Percentiles rank a stretch among this genome's conserved stretches.
Conservation (phyloP, 1,140 invertebrate genomes). For the Drosophila kurseongensis region DNA sequence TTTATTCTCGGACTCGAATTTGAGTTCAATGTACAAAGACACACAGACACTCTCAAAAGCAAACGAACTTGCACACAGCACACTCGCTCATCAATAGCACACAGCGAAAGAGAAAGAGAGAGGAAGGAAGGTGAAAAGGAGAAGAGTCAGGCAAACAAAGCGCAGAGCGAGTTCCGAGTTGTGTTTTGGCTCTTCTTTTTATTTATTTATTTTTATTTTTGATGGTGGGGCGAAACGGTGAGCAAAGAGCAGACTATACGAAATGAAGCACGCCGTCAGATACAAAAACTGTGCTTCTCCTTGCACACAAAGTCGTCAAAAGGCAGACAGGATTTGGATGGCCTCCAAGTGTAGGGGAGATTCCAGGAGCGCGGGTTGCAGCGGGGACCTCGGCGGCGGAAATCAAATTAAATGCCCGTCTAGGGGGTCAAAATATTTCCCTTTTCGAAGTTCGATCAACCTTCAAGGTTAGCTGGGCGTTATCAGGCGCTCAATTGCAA, state of each 20-base stretch:
- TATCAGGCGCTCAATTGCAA: conserved; percentile 15
- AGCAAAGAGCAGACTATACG: conserved; percentile 53
- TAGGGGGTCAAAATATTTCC: conserved; percentile 73
- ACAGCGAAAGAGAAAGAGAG: conserved; percentile 11
- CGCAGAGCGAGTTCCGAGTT: conserved; percentile 75
- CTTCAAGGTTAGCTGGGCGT: conserved; percentile 66
- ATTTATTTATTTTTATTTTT: conserved; percentile 28
- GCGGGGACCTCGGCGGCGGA: conserved; percentile 18
- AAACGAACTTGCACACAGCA: conserved; percentile 15
- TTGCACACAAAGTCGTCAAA: conserved; percentile 51
- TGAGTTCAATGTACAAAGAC: conserved; percentile 76
- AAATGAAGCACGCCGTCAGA: conserved; percentile 53
- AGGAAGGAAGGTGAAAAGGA: background rate
- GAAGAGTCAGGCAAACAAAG: conserved; percentile 65
- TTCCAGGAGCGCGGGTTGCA: conserved; percentile 4
- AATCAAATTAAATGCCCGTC: conserved; percentile 69
- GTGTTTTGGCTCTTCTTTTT: conserved; percentile 32
- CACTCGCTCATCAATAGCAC: conserved; percentile 2
- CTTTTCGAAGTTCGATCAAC: conserved; percentile 73
- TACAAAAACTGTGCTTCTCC: conserved; percentile 40
- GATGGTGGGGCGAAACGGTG: conserved; percentile 59
- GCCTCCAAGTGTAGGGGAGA: conserved; percentile 37
- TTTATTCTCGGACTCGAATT: conserved; percentile 20
- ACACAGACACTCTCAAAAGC: conserved; percentile 24
- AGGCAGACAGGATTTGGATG: conserved; percentile 66